Conservation (phyloP, 2,888 invertebrate species). For the Platypus cylindrus region DNA sequence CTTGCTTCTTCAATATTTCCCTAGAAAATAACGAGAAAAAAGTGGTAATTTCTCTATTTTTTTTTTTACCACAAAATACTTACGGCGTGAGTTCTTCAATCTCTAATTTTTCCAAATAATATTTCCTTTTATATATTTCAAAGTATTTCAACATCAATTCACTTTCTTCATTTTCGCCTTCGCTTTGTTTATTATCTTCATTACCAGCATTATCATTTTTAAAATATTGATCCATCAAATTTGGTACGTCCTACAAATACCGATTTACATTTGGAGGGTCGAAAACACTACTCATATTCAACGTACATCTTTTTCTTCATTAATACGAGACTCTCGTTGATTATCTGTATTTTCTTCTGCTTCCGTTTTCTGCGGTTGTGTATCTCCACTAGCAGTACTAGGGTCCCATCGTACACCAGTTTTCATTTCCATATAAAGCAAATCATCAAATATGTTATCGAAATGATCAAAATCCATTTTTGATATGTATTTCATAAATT, state of each 20-base stretch:
- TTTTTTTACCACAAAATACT: slow-evolving; percentile 30
- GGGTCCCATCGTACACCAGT: slow-evolving; percentile 37
- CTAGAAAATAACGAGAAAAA: too few relatives aligned
- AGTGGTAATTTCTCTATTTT: too few relatives aligned
- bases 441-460: slow-evolving; percentile 62
- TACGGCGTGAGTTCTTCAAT: slow-evolving; percentile 67
- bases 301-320: too few relatives aligned
- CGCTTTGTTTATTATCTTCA: slow-evolving; percentile 25
- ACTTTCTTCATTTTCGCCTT: slow-evolving; percentile 35
- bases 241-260: too few relatives aligned
- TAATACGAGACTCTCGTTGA: too few relatives aligned
- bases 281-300: too few relatives aligned
- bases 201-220: slow-evolving; percentile 40
- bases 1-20: slow-evolving; percentile 66
- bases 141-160: slow-evolving; percentile 41
- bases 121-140: slow-evolving; percentile 76
- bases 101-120: slow-evolving; percentile 83
- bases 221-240: too few relatives aligned
- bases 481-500: slow-evolving; percentile 64
- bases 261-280: too few relatives aligned
- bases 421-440: slow-evolving; percentile 73
- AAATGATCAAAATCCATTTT: slow-evolving; percentile 64
- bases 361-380: too few relatives aligned
- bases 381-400: too few relatives aligned
- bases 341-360: slow-evolving; percentile 13